These are phyloP conservation scores for Clunio marinus DNA, from an alignment of 2,888 invertebrate genomes.

Conservation along the genomic window DNA sequence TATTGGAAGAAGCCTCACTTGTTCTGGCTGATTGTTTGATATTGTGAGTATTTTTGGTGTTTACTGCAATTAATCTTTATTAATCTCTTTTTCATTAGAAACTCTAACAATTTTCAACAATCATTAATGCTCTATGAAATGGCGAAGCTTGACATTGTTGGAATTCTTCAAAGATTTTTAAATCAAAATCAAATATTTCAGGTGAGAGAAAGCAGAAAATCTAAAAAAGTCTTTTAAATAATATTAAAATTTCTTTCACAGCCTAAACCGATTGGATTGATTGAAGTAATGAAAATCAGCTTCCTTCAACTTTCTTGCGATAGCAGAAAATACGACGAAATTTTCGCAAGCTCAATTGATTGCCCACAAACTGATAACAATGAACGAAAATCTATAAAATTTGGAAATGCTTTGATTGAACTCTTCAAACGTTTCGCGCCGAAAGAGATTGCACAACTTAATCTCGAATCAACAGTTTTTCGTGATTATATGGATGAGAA, in stretches of 20 bases:
- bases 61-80: constrained; percentile 27
- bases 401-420: constrained; percentile 50
- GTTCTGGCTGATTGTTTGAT: constrained; percentile 22
- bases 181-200: constrained; percentile 14
- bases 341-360: constrained; percentile 24
- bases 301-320: constrained; percentile 19
- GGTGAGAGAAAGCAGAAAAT: neutral
- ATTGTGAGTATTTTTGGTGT: neutral
- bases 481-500: constrained; percentile 57
- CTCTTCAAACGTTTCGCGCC: constrained; percentile 50
- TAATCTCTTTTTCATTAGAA: neutral
- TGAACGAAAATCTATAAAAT: constrained; percentile 42
- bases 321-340: constrained; percentile 28
- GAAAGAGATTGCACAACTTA: constrained; percentile 53
- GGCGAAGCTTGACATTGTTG: constrained; percentile 24
- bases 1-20: neutral
- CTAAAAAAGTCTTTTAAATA: neutral
- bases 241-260: neutral
- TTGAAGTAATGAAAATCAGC: neutral
- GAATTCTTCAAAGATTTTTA: constrained; percentile 12
- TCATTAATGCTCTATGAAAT: constrained; percentile 15
- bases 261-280: constrained; percentile 11
- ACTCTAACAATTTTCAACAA: neutral
- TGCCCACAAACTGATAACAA: neutral
- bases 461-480: constrained; percentile 54